These are phyloP conservation scores for Diceros bicornis DNA, from an alignment of 2,797 vertebrate species.

Conservation along the genomic window DNA sequence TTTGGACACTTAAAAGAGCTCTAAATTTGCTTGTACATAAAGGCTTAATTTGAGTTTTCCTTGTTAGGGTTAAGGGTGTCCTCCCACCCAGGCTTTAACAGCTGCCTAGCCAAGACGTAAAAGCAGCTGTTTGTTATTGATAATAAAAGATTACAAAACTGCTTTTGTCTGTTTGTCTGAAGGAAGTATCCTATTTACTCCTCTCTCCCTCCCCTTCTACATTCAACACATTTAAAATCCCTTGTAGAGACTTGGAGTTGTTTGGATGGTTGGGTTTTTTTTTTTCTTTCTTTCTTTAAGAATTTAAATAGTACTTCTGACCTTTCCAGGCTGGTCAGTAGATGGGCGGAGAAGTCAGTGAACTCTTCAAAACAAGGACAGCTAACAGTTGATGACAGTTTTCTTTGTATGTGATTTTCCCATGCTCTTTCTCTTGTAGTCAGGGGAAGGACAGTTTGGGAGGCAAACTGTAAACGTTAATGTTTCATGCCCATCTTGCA, in stretches of 20 bases:
- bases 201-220: not conserved
- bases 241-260: not conserved
- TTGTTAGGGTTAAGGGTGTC: conserved; percentile 82
- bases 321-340: not conserved
- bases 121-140: conserved; percentile 85
- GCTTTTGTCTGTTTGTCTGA: conserved; percentile 77
- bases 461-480: not conserved
- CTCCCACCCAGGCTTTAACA: conserved; percentile 79
- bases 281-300: not conserved
- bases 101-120: conserved; percentile 77
- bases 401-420: not conserved
- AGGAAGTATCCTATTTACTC: not conserved
- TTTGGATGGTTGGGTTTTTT: not conserved
- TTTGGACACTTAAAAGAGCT: conserved; percentile 89
- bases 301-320: not conserved
- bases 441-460: not conserved
- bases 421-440: not conserved
- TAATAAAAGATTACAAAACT: conserved; percentile 89
- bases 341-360: not conserved
- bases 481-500: not conserved
- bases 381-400: not conserved
- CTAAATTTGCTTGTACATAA: conserved; percentile 91
- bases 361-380: not conserved
- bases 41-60: conserved; percentile 89
- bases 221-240: not conserved